Evolutionary conservation across 1,140 invertebrate genomes (phyloP).

Genomic region (Grapholita molesta): DNA sequence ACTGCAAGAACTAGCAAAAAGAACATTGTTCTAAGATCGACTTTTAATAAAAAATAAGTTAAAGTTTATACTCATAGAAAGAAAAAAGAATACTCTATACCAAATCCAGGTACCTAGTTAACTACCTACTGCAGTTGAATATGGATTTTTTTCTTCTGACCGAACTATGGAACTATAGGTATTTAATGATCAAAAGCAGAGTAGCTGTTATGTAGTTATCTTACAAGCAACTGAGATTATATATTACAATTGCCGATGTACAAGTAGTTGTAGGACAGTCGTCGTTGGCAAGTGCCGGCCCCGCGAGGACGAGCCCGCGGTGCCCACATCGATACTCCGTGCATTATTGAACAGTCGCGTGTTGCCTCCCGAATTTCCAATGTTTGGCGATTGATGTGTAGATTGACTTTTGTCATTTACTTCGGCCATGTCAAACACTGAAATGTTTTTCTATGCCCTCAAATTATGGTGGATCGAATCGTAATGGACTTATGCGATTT

Average conservation of each 20-base stretch:
- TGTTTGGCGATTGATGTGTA: constrained; percentile 77
- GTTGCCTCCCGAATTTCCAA: constrained; percentile 71
- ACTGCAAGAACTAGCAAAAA: neutral
- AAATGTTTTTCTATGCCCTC: constrained; percentile 70
- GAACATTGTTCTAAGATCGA: neutral
- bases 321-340: constrained; percentile 74
- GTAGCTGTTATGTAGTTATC: too few species aligned
- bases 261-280: neutral
- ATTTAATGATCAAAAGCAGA: too few species aligned
- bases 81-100: too few species aligned
- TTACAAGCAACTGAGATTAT: too few species aligned
- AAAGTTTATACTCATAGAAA: too few species aligned
- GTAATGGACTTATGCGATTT: constrained; percentile 71
- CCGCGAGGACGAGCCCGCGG: constrained; percentile 42
- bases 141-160: too few species aligned
- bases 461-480: constrained; percentile 61
- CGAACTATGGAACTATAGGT: too few species aligned
- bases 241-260: too few species aligned
- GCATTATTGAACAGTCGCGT: constrained; percentile 76
- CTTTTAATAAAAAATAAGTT: too few species aligned
- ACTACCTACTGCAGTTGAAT: too few species aligned
- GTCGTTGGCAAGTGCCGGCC: too few species aligned
- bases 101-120: too few species aligned
- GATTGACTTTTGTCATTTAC: constrained; percentile 77
- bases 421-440: constrained; percentile 69